A percentile compares a stretch with the other conserved stretches of the same genome.
phyloP scores from a whole-genome alignment of 2,113 vertebrate species.

The Paradoxurus hermaphroditus region DNA sequence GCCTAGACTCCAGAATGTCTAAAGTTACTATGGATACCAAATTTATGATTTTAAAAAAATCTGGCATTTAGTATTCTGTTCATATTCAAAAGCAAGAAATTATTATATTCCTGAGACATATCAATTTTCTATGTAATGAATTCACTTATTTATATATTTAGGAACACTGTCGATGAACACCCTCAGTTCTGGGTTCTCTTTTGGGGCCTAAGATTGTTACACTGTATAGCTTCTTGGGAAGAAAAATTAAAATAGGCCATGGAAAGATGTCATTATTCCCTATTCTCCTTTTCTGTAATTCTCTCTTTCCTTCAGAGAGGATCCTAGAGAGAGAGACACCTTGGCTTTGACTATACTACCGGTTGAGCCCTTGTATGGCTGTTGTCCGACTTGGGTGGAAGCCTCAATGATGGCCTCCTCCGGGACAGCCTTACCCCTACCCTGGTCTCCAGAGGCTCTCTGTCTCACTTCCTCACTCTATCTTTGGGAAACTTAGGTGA shows the following conservation, averaged over 20 bases:
- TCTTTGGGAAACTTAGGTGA: not conserved
- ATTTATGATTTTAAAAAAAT: not conserved
- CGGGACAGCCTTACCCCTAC: no score
- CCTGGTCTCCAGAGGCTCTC: not conserved
- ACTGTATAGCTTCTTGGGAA: not conserved
- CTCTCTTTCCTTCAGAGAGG: not conserved
- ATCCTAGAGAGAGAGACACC: not conserved
- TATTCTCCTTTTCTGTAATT: not conserved
- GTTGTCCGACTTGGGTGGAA: not conserved
- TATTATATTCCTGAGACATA: not conserved
- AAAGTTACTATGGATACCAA: slow-evolving; percentile 18
- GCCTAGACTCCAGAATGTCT: not conserved
- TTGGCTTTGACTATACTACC: not conserved
- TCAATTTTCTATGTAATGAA: not conserved
- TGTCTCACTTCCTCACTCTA: not conserved
- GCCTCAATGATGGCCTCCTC: not conserved
- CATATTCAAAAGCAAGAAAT: slow-evolving; percentile 29
- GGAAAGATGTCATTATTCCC: not conserved
- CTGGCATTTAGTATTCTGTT: slow-evolving; percentile 14
- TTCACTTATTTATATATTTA: not conserved
- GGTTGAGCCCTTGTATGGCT: not conserved
- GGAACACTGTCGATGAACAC: not conserved
- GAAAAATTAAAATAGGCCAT: not conserved
- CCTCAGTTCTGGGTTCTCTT: not conserved
- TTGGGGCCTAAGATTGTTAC: not conserved